These are phyloP conservation scores for Trichonephila clavipes DNA, from an alignment of 1,140 invertebrate species.

Conservation along the genomic window DNA sequence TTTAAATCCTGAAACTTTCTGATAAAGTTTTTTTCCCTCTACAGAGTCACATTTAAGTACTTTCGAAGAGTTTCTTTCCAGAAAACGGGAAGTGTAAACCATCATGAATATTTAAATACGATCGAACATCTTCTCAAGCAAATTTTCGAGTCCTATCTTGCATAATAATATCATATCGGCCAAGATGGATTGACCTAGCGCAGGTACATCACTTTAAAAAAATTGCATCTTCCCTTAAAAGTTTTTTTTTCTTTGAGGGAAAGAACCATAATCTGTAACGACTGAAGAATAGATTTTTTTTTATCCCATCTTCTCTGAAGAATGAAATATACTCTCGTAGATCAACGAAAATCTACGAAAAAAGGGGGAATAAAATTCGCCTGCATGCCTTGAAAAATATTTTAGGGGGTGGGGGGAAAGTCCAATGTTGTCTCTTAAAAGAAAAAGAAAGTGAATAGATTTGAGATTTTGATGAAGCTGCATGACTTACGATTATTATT, in stretches of 20 bases:
- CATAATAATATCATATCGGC: slow-evolving; percentile 40
- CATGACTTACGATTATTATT: not conserved
- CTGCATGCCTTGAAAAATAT: not conserved
- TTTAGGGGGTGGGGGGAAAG: not conserved
- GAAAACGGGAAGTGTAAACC: slow-evolving; percentile 30
- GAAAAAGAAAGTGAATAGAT: not conserved
- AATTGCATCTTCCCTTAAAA: not conserved
- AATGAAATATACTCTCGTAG: slow-evolving; percentile 38
- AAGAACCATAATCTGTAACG: slow-evolving; percentile 18
- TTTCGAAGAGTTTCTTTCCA: not conserved
- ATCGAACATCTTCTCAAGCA: slow-evolving; percentile 27
- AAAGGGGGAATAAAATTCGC: not conserved
- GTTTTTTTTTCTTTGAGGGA: not conserved
- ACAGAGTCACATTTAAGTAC: not conserved
- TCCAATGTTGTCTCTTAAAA: too few relatives aligned
- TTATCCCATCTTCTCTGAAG: not conserved
- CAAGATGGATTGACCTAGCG: slow-evolving; percentile 37
- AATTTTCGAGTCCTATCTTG: slow-evolving; percentile 32
- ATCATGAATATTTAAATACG: slow-evolving; percentile 46
- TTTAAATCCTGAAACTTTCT: too few relatives aligned
- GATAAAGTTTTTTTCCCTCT: not conserved
- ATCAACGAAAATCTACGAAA: not conserved
- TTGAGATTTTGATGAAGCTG: not conserved
- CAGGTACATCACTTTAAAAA: slow-evolving; percentile 29
- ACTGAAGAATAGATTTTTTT: slow-evolving; percentile 20